phyloP scores from a whole-genome alignment of 2,113 vertebrate genomes.

The Shinisaurus crocodilurus region DNA sequence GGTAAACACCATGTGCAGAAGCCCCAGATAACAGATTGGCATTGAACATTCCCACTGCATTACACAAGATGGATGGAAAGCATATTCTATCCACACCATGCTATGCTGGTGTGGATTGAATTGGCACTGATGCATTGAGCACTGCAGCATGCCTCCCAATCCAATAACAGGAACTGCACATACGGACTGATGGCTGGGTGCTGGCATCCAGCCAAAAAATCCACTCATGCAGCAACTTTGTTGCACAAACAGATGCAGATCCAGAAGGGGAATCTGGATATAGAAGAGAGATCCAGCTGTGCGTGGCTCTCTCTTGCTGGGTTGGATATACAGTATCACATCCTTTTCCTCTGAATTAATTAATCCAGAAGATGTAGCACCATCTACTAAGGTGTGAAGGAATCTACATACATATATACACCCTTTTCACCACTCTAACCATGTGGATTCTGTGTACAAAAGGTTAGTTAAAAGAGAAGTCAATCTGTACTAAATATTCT shows the following conservation, averaged over 20 bases:
- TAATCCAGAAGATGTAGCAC: not conserved
- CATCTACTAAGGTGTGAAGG: not conserved
- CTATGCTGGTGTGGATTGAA: not conserved
- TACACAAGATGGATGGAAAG: not conserved
- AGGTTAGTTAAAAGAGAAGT: not conserved
- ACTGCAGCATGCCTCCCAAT: not conserved
- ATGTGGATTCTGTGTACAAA: not conserved
- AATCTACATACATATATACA: not conserved
- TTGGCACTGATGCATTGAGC: not conserved
- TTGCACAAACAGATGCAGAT: not conserved
- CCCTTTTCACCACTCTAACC: not conserved
- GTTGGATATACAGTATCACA: not conserved
- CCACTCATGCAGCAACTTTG: not conserved
- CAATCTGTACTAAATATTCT: not conserved
- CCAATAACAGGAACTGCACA: not conserved
- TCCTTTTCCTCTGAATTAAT: not conserved
- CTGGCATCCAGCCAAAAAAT: not conserved
- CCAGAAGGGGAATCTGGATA: too few relatives aligned
- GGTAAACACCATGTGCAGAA: not conserved
- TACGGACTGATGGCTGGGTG: not conserved
- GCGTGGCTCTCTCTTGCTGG: not conserved
- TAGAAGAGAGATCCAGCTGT: not conserved
- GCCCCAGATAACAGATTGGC: not conserved
- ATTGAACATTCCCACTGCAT: not conserved
- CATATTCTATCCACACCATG: not conserved